These are phyloP conservation scores for Drosophila kohkoa DNA, from an alignment of 1,140 invertebrate species.

Conservation along the genomic window DNA sequence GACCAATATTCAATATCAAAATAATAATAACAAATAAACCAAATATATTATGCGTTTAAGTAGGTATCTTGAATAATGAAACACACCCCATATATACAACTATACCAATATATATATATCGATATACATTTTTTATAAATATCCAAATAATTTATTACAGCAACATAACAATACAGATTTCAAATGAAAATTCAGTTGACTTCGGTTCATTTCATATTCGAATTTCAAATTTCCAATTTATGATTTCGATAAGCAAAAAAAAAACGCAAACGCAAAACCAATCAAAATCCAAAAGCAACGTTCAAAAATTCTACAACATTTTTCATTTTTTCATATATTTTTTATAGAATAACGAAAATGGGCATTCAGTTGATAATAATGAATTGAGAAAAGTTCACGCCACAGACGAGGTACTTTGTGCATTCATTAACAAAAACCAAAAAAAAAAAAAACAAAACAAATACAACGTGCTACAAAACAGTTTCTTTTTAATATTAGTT, in stretches of 20 bases:
- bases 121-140: slow-evolving; percentile 58
- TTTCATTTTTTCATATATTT: slow-evolving; percentile 79
- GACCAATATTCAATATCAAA: slow-evolving; percentile 27
- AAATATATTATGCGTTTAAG: slow-evolving; percentile 67
- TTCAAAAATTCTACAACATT: slow-evolving; percentile 67
- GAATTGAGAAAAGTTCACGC: slow-evolving; percentile 85
- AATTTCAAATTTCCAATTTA: slow-evolving; percentile 38
- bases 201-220: slow-evolving; percentile 39
- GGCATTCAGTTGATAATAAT: slow-evolving; percentile 85
- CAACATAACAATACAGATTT: slow-evolving; percentile 60
- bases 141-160: slow-evolving; percentile 68
- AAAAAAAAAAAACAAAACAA: slow-evolving; percentile 52
- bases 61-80: slow-evolving; percentile 62
- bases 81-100: slow-evolving; percentile 52
- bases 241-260: slow-evolving; percentile 40
- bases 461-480: slow-evolving; percentile 32
- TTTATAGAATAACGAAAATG: slow-evolving; percentile 85
- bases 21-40: slow-evolving; percentile 32
- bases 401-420: slow-evolving; percentile 85
- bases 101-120: slow-evolving; percentile 19
- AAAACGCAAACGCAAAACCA: not conserved
- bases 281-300: slow-evolving; percentile 34
- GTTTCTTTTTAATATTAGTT: slow-evolving; percentile 67
- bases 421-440: slow-evolving; percentile 68
- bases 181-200: slow-evolving; percentile 52